phyloP scores from a whole-genome alignment of 2,797 vertebrate species.

The Enteromius treurensis region DNA sequence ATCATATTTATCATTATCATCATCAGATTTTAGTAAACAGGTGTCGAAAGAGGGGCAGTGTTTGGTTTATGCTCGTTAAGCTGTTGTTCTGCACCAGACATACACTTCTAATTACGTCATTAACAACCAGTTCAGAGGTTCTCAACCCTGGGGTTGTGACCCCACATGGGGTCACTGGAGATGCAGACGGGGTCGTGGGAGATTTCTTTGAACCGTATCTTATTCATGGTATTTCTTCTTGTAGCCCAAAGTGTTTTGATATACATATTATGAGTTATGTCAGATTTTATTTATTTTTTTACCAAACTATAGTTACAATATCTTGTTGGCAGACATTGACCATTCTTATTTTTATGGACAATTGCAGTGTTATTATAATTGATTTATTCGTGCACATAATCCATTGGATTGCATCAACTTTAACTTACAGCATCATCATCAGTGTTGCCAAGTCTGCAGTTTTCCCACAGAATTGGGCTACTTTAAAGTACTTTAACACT shows the following conservation, averaged over 20 bases:
- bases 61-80: constrained; percentile 9
- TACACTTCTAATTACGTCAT: neutral
- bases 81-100: neutral
- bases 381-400: neutral
- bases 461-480: too few species aligned
- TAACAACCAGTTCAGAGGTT: constrained; percentile 12
- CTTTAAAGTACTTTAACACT: too few species aligned
- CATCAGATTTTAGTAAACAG: neutral
- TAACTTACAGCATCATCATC: neutral
- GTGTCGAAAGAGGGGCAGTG: neutral
- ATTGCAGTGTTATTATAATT: neutral
- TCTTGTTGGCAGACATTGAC: neutral
- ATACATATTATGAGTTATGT: neutral
- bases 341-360: neutral
- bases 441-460: too few species aligned
- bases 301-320: neutral
- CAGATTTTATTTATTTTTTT: neutral
- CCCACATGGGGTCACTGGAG: neutral
- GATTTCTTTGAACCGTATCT: neutral
- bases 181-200: constrained; percentile 7
- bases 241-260: neutral
- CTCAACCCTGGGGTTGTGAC: constrained; percentile 19
- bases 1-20: too few species aligned
- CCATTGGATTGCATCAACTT: too few species aligned
- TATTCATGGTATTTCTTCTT: neutral